These are phyloP conservation scores for Drosophila nr. perissopoda DNA, from an alignment of 2,888 invertebrate genomes.

Conservation along the genomic window DNA sequence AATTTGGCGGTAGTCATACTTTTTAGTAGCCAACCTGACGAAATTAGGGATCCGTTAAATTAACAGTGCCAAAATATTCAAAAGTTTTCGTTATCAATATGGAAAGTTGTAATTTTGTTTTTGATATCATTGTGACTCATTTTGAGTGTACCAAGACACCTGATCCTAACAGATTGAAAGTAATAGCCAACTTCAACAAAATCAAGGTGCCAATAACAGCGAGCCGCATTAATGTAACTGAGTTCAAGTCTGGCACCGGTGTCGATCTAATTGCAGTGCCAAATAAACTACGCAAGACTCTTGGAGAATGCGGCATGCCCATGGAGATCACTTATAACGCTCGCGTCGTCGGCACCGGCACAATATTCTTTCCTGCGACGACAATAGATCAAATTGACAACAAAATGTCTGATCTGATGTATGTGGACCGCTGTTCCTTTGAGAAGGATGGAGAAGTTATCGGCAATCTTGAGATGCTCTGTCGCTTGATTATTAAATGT, in stretches of 20 bases:
- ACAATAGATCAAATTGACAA: slow-evolving; percentile 57
- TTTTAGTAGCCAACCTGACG: not conserved
- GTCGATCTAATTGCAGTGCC: slow-evolving; percentile 58
- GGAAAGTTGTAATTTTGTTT: slow-evolving; percentile 50
- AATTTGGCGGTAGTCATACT: not conserved
- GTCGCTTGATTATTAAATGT: slow-evolving; percentile 73
- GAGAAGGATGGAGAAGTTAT: slow-evolving; percentile 39
- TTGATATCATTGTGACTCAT: slow-evolving; percentile 71
- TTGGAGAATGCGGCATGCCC: slow-evolving; percentile 67
- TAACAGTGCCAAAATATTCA: not conserved
- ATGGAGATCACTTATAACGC: slow-evolving; percentile 58
- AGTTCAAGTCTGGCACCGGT: slow-evolving; percentile 71
- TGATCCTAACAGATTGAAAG: slow-evolving; percentile 48
- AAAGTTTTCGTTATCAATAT: slow-evolving; percentile 9
- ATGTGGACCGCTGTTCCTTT: slow-evolving; percentile 56
- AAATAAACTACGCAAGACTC: slow-evolving; percentile 49
- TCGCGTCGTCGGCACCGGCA: slow-evolving; percentile 61
- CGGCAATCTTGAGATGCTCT: slow-evolving; percentile 67
- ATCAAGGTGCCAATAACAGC: slow-evolving; percentile 53
- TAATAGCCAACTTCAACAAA: slow-evolving; percentile 63
- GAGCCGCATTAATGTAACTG: slow-evolving; percentile 76
- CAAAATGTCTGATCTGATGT: slow-evolving; percentile 59
- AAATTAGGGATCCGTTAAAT: slow-evolving; percentile 9
- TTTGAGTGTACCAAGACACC: slow-evolving; percentile 50
- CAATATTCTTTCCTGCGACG: slow-evolving; percentile 58